Evolutionary conservation across 2,888 invertebrate genomes (phyloP), one percentile per base, ranked within the genome.

Genomic region (Lasioglossum malachurum): DNA sequence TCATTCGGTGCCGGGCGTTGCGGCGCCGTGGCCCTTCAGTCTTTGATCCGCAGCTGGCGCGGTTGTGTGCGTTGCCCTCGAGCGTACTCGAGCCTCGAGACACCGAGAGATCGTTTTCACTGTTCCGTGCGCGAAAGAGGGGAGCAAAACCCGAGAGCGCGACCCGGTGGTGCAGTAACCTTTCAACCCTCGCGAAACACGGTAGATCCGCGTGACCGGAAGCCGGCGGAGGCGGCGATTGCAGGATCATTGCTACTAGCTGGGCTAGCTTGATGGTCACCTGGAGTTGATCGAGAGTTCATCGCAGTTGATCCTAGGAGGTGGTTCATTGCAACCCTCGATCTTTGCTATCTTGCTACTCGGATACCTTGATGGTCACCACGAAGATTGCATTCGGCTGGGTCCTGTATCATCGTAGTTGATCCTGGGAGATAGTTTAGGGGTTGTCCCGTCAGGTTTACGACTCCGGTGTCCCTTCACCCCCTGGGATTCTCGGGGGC

Each of bases 1-100:
- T 94, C 94, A 94, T 93, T 94, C 92, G 80, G 94, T 93, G 93
- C 94, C 94, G 94, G 94, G 94, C 94, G 94, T 94, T 94, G 94
- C 94, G 93, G 91, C 93, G 93, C 92, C 89, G 83, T 88, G 80
- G 86, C 87, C 92, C 92, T 92, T 92, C 93, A 94, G 94, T 94
- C 93, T 93, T 91, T 92, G 91, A 93, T 91, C 91, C 92, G 93
- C 92, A 91, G 89, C 87, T 89, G 88, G 57, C 86, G 92, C 89
- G 92, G 90, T 79, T 88, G 91, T 87, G 90, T 88, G 88, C 88
- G 80, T 79, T 78, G 53, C 67, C 79, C 85, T 87, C 75, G 35
- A 80, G 75, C 77, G 69, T 73, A 38, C 60, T 44, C 79, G 78
- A 79, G 49, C 72, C 60, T 82, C 67, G 46, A 73, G 44, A 67